Evolutionary conservation across 2,113 vertebrate species (phyloP), one percentile per base, ranked within the genome.

Genomic region (Taxidea taxus): DNA sequence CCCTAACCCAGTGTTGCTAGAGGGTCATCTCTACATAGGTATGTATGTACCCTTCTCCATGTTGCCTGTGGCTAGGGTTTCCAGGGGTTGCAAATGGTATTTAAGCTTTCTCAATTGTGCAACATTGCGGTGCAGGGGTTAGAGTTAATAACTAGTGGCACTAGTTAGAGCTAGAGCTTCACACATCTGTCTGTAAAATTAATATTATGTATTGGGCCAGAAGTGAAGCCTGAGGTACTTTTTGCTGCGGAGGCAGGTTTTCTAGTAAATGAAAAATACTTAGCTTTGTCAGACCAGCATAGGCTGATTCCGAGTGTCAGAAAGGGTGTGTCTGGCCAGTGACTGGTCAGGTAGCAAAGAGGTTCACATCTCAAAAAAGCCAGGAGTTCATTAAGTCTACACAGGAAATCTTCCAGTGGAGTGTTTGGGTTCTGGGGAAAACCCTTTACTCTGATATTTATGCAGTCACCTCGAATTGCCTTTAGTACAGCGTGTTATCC

Each of bases 211-310:
- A 49, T 44, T 34, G 20, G 34, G 20, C 4, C 82, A 93, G 87
- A 64, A 84, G 81, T 44, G 89, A 68, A 90, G 12, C 13, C 42
- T 5, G 3, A 16, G 74, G 3, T 56, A 16, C 12, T 58, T 74
- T 29, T 72, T 27, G 39, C 42, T 42, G 5, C 23, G 49, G 7
- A 60, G 42, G 25, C 47, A 74, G 29, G 75, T 44, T 84, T 87
- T 83, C 54, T 75, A 83, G 60, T 56, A n/a, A 95, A 56, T 85
- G 56, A 51, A 42, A 82, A 84, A 89, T 72, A 25, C 68, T 83
- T 21, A 4, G 70, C 51, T 96, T 85, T 34, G 37, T 87, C 39
- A 96, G 42, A 47, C 37, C n/a, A 39, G 82, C 82, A n/a, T 21
- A n/a, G 25, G 10, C 42, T 64, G 81, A 82, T 23, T 44, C 25